A percentile compares a stretch with the other conserved stretches of the same genome.
phyloP scores from a whole-genome alignment of 2,888 invertebrate genomes.

The Gari tellinella region DNA sequence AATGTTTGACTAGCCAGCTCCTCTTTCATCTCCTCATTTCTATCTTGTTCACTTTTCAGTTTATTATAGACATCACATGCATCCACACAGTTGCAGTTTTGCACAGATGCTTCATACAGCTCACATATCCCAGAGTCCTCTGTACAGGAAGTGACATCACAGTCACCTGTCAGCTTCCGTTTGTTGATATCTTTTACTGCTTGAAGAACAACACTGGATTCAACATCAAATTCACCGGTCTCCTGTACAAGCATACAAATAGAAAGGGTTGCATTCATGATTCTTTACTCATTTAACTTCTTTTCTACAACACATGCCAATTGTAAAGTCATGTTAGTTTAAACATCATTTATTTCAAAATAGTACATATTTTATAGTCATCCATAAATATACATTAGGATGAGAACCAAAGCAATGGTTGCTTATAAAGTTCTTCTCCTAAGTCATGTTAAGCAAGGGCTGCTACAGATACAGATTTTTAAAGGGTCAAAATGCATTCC shows the following conservation, averaged over 20 bases:
- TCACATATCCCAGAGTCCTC: conserved; percentile 53
- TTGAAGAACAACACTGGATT: conserved; percentile 69
- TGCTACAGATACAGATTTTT: no score
- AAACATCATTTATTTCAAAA: no score
- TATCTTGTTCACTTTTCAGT: conserved; percentile 49
- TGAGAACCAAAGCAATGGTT: no score
- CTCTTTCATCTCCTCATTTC: conserved; percentile 59
- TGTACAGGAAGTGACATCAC: conserved; percentile 49
- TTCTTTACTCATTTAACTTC: no score
- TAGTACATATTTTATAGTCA: no score
- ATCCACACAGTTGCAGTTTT: conserved; percentile 70
- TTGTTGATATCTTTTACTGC: conserved; percentile 58
- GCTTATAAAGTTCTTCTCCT: no score
- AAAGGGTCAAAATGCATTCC: no score
- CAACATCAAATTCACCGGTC: conserved; percentile 72
- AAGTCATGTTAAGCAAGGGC: no score
- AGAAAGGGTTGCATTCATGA: no score
- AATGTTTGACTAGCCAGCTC: conserved; percentile 49
- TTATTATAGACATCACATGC: conserved; percentile 62
- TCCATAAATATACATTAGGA: no score
- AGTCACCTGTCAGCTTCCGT: conserved; percentile 43
- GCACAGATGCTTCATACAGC: conserved; percentile 64
- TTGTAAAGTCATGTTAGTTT: no score
- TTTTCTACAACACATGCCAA: no score
- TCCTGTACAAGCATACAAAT: conserved; percentile 55